Conservation (phyloP, 2,888 invertebrate species). For the Synergus gifuensis region DNA sequence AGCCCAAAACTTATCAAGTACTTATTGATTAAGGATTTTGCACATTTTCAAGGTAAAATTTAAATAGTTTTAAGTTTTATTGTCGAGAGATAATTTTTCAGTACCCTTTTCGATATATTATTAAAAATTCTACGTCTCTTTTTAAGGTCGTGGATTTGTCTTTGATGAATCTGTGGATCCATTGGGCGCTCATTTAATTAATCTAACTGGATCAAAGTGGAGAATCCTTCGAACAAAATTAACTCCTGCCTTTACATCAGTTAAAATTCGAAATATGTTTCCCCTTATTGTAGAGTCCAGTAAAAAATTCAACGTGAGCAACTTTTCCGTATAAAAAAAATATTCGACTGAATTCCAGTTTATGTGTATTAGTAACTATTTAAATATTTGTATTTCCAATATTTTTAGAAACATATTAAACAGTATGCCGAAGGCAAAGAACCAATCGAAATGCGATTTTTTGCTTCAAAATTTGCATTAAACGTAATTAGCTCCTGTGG, state of each 20-base stretch:
- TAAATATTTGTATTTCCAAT: conserved; percentile 36
- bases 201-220: conserved; percentile 78
- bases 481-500: conserved; percentile 76
- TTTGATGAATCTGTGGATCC: conserved; percentile 71
- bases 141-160: conserved; percentile 60
- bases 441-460: conserved; percentile 63
- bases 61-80: not conserved
- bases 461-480: conserved; percentile 74
- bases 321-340: not conserved
- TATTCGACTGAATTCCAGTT: too few species aligned
- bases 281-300: conserved; percentile 77
- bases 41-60: conserved; percentile 50
- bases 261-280: conserved; percentile 79
- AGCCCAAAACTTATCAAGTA: conserved; percentile 74
- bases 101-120: not conserved
- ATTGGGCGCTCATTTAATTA: conserved; percentile 75
- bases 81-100: too few species aligned
- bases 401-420: conserved; percentile 76
- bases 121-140: not conserved
- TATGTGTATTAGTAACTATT: too few species aligned
- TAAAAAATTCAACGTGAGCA: conserved; percentile 58
- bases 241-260: conserved; percentile 79
- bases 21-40: conserved; percentile 77
- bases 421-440: conserved; percentile 59
- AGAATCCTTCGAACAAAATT: conserved; percentile 78